Conservation (phyloP, 1,140 invertebrate genomes). For the Bombyx mandarina region DNA sequence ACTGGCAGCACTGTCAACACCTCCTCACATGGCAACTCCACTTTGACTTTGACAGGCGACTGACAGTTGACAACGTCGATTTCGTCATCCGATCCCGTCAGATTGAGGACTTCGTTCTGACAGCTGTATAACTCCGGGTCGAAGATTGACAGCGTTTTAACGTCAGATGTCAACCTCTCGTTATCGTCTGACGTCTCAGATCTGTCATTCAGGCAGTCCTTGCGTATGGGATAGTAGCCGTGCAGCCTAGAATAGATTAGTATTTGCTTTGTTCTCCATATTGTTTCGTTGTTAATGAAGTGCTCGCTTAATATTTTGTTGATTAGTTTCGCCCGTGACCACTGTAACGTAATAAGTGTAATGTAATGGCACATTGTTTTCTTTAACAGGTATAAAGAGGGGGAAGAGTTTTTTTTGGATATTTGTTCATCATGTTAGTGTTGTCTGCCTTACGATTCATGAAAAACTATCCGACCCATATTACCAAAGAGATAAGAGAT, state of each 20-base stretch:
- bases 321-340: constrained; percentile 65
- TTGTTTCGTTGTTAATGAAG: constrained; percentile 17
- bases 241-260: constrained; percentile 51
- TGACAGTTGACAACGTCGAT: constrained; percentile 38
- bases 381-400: too few relatives aligned
- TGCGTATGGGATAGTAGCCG: constrained; percentile 44
- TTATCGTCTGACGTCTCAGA: constrained; percentile 36
- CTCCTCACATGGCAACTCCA: constrained; percentile 10
- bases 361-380: too few relatives aligned
- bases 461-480: too few relatives aligned
- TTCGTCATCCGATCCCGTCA: constrained; percentile 45
- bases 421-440: too few relatives aligned
- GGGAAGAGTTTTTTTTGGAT: too few relatives aligned
- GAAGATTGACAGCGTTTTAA: constrained; percentile 15
- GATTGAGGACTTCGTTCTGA: constrained; percentile 2
- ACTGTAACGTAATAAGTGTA: constrained; percentile 36
- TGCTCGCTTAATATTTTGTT: constrained; percentile 39
- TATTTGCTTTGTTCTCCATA: constrained; percentile 65
- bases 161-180: constrained; percentile 15
- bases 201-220: constrained; percentile 33
- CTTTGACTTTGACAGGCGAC: constrained; percentile 15
- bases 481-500: too few relatives aligned
- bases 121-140: constrained; percentile 1
- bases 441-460: too few relatives aligned
- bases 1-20: constrained; percentile 41